Evolutionary conservation across 2,113 vertebrate species (phyloP).

Genomic region (Elephas maximus): DNA sequence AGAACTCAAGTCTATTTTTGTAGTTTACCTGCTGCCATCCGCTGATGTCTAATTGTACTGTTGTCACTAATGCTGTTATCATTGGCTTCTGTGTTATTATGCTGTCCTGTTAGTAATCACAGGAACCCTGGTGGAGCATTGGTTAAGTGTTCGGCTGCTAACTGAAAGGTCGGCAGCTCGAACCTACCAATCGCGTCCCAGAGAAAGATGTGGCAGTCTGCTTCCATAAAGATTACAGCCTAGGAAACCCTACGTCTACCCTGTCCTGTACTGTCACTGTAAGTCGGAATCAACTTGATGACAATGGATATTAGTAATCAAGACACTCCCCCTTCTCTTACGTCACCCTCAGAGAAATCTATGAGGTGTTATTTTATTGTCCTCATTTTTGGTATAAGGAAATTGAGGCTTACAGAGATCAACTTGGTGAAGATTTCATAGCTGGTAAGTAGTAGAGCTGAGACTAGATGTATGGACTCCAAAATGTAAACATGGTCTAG

Average conservation of each 20-base stretch:
- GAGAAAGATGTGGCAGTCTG: too few species aligned
- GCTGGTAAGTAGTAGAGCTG: not conserved
- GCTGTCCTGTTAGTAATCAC: constrained; percentile 22
- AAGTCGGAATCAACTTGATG: not conserved
- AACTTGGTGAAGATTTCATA: not conserved
- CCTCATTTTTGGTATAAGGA: not conserved
- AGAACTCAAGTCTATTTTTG: constrained; percentile 7
- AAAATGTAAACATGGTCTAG: not conserved
- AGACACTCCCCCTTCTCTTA: not conserved
- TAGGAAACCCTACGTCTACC: too few species aligned
- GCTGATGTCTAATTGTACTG: constrained; percentile 61
- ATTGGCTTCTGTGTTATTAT: constrained; percentile 18
- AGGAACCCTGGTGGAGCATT: too few species aligned
- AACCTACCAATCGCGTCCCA: too few species aligned
- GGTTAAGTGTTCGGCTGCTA: too few species aligned
- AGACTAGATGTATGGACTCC: not conserved
- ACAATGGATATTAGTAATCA: too few species aligned
- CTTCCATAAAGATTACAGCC: too few species aligned
- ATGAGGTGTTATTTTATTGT: not conserved
- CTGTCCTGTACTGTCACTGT: not conserved
- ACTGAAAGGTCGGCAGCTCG: too few species aligned
- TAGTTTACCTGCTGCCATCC: constrained; percentile 44
- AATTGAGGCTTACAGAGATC: not conserved
- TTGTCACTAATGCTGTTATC: constrained; percentile 16
- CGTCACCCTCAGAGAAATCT: not conserved